Conservation (phyloP, 2,888 invertebrate genomes). For the Caenorhabditis sinica region DNA sequence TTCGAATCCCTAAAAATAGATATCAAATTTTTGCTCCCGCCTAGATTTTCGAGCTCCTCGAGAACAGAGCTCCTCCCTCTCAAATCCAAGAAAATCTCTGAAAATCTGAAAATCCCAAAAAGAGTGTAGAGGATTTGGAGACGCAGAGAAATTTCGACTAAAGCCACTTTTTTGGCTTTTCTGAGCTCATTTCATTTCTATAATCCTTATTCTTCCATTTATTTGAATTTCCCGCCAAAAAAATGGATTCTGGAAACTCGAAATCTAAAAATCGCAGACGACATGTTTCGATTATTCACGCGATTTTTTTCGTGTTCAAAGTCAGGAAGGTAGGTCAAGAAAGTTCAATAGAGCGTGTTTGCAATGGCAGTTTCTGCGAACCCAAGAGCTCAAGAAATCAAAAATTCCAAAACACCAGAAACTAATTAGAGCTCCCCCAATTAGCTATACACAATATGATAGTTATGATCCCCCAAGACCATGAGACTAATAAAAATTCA, state of each 20-base stretch:
- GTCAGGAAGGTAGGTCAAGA: constrained; percentile 34
- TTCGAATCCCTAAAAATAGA: background rate
- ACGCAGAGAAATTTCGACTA: too few species aligned
- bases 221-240: background rate
- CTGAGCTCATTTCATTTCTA: too few species aligned
- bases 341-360: background rate
- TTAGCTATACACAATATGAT: too few species aligned
- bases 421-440: too few species aligned
- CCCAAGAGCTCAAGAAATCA: too few species aligned
- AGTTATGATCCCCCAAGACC: background rate
- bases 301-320: constrained; percentile 55
- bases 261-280: background rate
- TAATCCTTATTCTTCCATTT: background rate
- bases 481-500: background rate
- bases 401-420: too few species aligned
- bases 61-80: background rate
- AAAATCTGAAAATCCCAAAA: background rate
- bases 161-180: too few species aligned
- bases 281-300: constrained; percentile 53
- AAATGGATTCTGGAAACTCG: background rate
- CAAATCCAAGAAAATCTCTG: too few species aligned
- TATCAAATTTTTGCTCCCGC: too few species aligned
- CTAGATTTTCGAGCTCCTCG: too few species aligned
- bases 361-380: too few species aligned
- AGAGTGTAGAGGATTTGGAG: background rate